Base-by-base conservation (phyloP, 2,888 invertebrate genomes). In the Dromius quadrimaculatus region DNA sequence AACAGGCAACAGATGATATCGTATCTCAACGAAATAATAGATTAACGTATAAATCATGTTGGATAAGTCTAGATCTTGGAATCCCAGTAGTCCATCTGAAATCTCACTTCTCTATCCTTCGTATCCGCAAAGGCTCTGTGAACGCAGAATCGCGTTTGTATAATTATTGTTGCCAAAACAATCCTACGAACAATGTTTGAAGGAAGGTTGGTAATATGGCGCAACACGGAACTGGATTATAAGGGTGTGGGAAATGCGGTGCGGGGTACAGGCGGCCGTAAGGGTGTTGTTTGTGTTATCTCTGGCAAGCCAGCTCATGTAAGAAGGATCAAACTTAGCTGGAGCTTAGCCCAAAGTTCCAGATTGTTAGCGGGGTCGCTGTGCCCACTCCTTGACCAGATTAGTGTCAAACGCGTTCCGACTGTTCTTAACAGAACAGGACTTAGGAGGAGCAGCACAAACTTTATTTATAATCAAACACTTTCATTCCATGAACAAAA, bases 361-460 rank as follows among this genome's bases (percentile, higher is more conserved):
- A 71, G 73, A 74, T 74, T 74, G 74, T 74, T 74, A 74, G 74
- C 72, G 72, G 72, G 68, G 70, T 72, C 73, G 43, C 43, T 22
- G 71, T 22, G 68, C 70, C 45, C 62, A 50, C 62, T 61, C 62
- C 70, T 70, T 70, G 70, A 70, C 70, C 70, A 70, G 70, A 61
- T 70, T 70, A 70, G 43, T 70, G 70, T 70, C 70, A 70, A 70
- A 70, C 70, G 59, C 36, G 47, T 62, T 22, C 61, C 62, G 68
- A 54, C 54, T 38, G 34, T 50, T 65, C 65, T 47, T 50, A 65
- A 17, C 68, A 68, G 68, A 15, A 6, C 11, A 8, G 57, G 66
- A 66, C 41, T 57, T 17, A 23, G 20, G 50, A 28, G 23, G 41
- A n/a, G n/a, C n/a, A n/a, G n/a, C n/a, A 5, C 19, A 32, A 23